These are phyloP conservation scores for Sitta carolinensis DNA, from an alignment of 2,797 vertebrate genomes.

Conservation along the genomic window DNA sequence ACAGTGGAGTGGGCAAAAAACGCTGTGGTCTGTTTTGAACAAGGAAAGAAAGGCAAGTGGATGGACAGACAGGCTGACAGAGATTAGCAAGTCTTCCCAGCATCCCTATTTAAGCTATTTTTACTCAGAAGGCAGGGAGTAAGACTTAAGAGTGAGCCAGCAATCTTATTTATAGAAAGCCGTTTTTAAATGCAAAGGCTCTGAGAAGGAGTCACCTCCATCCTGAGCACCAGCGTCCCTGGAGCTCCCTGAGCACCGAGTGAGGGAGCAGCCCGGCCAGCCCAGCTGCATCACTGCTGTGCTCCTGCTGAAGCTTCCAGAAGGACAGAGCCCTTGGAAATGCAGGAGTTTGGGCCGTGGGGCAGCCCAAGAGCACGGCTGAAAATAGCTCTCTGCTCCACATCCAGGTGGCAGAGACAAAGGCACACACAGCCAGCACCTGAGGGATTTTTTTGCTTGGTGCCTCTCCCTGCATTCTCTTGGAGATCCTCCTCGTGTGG, in stretches of 20 bases:
- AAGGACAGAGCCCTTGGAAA: neutral
- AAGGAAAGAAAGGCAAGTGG: conserved; percentile 48
- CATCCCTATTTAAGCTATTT: conserved; percentile 83
- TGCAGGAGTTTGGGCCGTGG: neutral
- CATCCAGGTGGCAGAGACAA: neutral
- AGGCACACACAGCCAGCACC: neutral
- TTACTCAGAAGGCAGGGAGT: conserved; percentile 82
- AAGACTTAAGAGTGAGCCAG: conserved; percentile 86
- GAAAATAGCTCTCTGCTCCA: neutral
- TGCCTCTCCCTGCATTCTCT: neutral
- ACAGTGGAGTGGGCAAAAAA: neutral
- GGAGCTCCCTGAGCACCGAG: neutral
- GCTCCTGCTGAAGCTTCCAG: conserved; percentile 50
- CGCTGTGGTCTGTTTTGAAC: neutral
- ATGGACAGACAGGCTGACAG: conserved; percentile 73
- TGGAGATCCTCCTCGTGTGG: neutral
- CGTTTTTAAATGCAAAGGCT: conserved; percentile 79
- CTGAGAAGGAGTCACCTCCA: conserved; percentile 53
- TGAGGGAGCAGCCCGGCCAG: neutral
- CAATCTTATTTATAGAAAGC: conserved; percentile 87
- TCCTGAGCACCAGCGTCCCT: neutral
- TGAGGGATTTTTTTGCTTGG: neutral
- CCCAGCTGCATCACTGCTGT: neutral
- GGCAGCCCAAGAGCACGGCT: neutral
- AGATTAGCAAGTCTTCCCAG: conserved; percentile 80